Evolutionary conservation across 2,113 vertebrate species (phyloP), one percentile per base, ranked within the genome.

Genomic region (Ramphastos sulfuratus): DNA sequence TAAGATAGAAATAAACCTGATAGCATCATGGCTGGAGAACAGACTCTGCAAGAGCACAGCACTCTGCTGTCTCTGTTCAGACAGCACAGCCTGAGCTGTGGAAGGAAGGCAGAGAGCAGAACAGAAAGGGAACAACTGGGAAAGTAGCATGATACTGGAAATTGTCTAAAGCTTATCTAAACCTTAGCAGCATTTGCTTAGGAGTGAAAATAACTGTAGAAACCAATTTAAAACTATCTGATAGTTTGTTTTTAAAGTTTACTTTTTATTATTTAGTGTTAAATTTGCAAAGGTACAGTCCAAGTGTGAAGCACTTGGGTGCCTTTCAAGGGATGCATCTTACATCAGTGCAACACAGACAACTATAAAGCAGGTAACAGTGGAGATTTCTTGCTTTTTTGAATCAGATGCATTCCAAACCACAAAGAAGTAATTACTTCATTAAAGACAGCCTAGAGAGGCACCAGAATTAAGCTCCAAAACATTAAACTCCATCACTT

Each of bases 231-330:
- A 94, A 93, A 77, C 15, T 82, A 93, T 66, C 18, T 28, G 64
- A 69, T 28, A 83, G 37, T 67, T 93, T 67, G 46, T 61, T 93
- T 90, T 65, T 81, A 81, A 90, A 92, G 82, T 83, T 78, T 87
- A 33, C 59, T 87, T 89, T 87, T 74, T 59, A 39, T 72, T 48
- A 21, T 17, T 3, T 39, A 56, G 35, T 39, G 21, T 50, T 71
- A 67, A 48, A 83, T 54, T 76, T 48, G 16, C 56, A 77, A 83
- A 89, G 56, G 37, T 28, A 27, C 10, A 16, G 44, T 65, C 58
- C 23, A 35, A 85, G 72, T 17, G 25, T 58, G 27, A 66, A 70
- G 70, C 31, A 70, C 27, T 35, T 73, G 64, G 17, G 21, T 30
- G 14, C 75, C 16, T 80, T 55, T 46, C 39, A 37, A 61, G 15